Evolutionary conservation across 2,113 vertebrate species (phyloP), one percentile per base, ranked within the genome.

Genomic region (Nansenia antarctica): DNA sequence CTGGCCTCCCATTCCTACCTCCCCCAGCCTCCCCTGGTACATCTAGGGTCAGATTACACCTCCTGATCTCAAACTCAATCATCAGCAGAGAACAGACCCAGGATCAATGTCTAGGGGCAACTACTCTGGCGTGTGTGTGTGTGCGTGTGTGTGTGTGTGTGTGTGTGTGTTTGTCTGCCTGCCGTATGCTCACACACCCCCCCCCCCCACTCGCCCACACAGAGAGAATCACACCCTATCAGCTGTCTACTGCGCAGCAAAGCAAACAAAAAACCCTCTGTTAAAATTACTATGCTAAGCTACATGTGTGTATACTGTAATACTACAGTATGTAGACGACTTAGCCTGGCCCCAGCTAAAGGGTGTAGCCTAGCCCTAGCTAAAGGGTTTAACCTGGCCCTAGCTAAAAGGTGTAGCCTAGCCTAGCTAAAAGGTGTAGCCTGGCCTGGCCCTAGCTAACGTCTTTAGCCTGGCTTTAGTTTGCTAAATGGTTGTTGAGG

Each of bases 191-290:
- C 45, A 49, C 45, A 49, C 20, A 1, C 45, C 20, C 15, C n/a
- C 15, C 45, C 7, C 30, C 2, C 14, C 55, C 42, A 47, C n/a
- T 12, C 14, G n/a, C 42, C 15, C 31, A 20, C 11, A 14, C 29
- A 42, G 67, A 60, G 57, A 69, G 67, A 69, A 69, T 69, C 67
- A 69, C 57, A 61, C 67, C 55, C 30, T 29, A 60, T 49, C 9
- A 32, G 39, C 67, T 69, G 39, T 39, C 29, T 34, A 29, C 14
- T 30, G n/a, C 14, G 18, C 5, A 31, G n/a, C 27, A 60, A 30
- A 30, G 59, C n/a, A 30, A 29, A 45, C 20, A 9, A 57, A 18
- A 54, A 30, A 49, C 8, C 18, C 5, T 58, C 55, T 30, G n/a
- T n/a, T 20, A 7, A 49, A 14, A 8, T n/a, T 49, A 22, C n/a